Evolutionary conservation across 2,113 vertebrate genomes (phyloP).

Genomic region (Lampris incognitus): DNA sequence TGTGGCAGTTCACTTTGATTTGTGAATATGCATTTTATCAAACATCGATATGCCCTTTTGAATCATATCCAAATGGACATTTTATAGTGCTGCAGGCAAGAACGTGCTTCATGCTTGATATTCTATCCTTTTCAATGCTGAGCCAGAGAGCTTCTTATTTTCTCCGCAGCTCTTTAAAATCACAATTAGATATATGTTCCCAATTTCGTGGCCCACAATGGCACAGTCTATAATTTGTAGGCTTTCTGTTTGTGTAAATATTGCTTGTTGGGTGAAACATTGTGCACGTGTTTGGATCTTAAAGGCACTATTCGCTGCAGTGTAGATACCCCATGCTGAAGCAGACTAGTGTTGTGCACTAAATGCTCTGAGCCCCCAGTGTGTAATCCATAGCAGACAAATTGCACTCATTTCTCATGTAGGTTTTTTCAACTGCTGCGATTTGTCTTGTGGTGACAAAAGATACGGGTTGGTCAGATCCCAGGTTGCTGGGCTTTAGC

Average conservation of each 20-base stretch:
- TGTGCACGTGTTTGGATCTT: not conserved
- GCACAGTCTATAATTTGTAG: not conserved
- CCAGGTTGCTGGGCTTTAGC: constrained; percentile 26
- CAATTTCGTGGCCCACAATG: constrained; percentile 3
- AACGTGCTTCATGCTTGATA: constrained; percentile 17
- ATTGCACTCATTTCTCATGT: constrained; percentile 47
- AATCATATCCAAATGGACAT: constrained; percentile 63
- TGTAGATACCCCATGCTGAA: constrained; percentile 9
- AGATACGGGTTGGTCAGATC: constrained; percentile 27
- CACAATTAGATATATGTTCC: constrained; percentile 21
- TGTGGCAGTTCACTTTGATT: constrained; percentile 65
- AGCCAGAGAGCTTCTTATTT: constrained; percentile 9
- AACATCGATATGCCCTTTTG: constrained; percentile 71
- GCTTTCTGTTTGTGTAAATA: constrained; percentile 8
- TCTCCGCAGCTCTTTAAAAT: constrained; percentile 21
- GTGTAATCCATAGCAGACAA: constrained; percentile 46
- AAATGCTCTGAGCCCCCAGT: constrained; percentile 9
- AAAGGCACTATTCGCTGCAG: not conserved
- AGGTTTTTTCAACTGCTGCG: constrained; percentile 38
- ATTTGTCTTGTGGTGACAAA: constrained; percentile 50
- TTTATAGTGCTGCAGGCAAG: constrained; percentile 56
- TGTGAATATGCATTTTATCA: constrained; percentile 70
- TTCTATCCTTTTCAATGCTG: constrained; percentile 12
- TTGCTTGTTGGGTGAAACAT: constrained; percentile 2
- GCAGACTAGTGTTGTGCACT: constrained; percentile 18